These are phyloP conservation scores for Dynastes maya DNA, from an alignment of 2,888 invertebrate genomes.

Conservation along the genomic window DNA sequence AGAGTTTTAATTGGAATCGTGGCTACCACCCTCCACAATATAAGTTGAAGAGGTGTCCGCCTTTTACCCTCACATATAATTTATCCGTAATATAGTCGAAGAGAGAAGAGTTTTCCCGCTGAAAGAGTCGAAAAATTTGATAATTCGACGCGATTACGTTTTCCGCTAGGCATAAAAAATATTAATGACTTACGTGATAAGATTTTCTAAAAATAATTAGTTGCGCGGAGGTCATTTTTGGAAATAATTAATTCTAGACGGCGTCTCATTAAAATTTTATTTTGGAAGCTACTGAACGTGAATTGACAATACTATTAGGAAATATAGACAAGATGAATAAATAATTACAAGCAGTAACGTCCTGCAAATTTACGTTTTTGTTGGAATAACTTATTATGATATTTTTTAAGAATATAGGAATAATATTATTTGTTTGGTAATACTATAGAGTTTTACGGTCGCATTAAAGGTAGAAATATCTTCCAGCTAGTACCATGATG, in stretches of 20 bases:
- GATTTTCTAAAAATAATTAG: slow-evolving; percentile 34
- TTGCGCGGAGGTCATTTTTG: slow-evolving; percentile 22
- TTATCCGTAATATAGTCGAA: slow-evolving; percentile 35
- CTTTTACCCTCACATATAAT: slow-evolving; percentile 28
- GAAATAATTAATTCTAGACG: slow-evolving; percentile 20
- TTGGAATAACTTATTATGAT: too few relatives aligned
- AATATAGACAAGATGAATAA: neutral
- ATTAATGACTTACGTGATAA: slow-evolving; percentile 36
- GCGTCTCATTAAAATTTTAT: slow-evolving; percentile 6
- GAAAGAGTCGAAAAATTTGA: slow-evolving; percentile 36
- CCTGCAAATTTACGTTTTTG: too few relatives aligned
- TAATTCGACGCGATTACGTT: slow-evolving; percentile 34
- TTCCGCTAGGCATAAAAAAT: slow-evolving; percentile 14
- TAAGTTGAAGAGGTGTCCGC: slow-evolving; percentile 18
- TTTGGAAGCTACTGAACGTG: neutral
- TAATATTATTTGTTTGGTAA: too few relatives aligned
- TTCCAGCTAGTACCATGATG: too few relatives aligned
- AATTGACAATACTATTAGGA: neutral
- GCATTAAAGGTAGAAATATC: too few relatives aligned
- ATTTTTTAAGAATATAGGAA: too few relatives aligned
- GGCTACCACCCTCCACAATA: slow-evolving; percentile 11
- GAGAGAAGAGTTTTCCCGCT: neutral
- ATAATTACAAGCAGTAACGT: neutral
- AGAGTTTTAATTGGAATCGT: slow-evolving; percentile 36
- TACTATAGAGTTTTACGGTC: too few relatives aligned